Base-by-base conservation (phyloP, 2,113 vertebrate genomes). In the Phyllopteryx taeniolatus region DNA sequence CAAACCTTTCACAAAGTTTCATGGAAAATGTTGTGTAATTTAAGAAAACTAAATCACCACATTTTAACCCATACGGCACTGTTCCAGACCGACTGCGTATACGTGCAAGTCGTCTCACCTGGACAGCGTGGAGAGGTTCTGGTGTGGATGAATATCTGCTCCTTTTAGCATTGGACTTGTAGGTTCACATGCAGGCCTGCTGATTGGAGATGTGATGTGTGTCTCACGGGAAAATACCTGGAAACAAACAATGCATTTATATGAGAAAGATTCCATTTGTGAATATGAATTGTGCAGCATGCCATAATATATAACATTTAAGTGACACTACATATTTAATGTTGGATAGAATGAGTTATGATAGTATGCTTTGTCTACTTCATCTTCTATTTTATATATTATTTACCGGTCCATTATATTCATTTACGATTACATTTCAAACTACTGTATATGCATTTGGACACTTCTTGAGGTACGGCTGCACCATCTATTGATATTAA, bases 101-200 rank as follows among this genome's bases (percentile, higher is more conserved):
- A 56, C n/a, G 2, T 56, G 20, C 20, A 22, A 5, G 20, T 64
- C 2, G 39, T 72, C 85, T 89, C 82, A 88, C 87, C 89, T 80
- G 70, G 7, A 43, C 15, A 66, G 22, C 17, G 2, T 5, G 60
- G 74, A 51, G 70, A 70, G 53, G 75, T 43, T 51, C 65, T 47
- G 33, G 20, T 42, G 12, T 74, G 70, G 81, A 63, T 63, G 59
- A 54, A 72, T 62, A 79, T 75, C 56, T 57, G 73, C 57, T 57
- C 46, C 68, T 75, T 39, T 1, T 66, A 27, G 39, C 63, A 64
- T 33, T 35, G 70, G 46, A 73, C 73, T 76, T 76, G 60, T 46
- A 70, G 71, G 71, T 72, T 56, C 74, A 70, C 54, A 20, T 6
- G 4, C 63, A 73, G 83, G 77, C 62, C 75, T 75, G 70, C 60